Base-by-base conservation (phyloP, 2,797 vertebrate genomes). In the Ficedula albicollis region DNA sequence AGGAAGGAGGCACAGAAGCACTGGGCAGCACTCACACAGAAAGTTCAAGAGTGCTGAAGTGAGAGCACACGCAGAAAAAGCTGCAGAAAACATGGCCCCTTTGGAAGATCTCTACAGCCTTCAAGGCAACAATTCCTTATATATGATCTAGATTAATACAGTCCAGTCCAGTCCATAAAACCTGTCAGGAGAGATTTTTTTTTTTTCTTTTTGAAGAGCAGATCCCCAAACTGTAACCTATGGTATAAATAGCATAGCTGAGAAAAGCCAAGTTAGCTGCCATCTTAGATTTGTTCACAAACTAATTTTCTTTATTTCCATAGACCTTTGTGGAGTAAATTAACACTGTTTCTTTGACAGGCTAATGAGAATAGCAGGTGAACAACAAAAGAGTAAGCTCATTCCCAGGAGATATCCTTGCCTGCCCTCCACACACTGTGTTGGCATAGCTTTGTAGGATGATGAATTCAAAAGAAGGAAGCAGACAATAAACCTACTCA, bases 331-430 rank as follows among this genome's bases (percentile, higher is more conserved):
- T 82, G 69, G 21, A 89, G 6, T 72, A 86, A 84, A 81, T 81
- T 78, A 91, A 87, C 63, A 69, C 34, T 34, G 64, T 58, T 82
- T 72, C 87, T 96, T 87, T 93, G 77, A 69, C 62, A 76, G 39
- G 44, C 48, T 84, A 82, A 94, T 73, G 36, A 82, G 70, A 90
- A 64, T 9, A 84, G 74, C 88, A 95, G 51, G 69, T 86, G 36
- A 96, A 90, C 32, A 78, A 84, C 66, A 78, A 30, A 79, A 76
- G 64, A 90, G 23, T 34, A 62, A 66, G 18, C 62, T 89, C 59
- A 55, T 84, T 94, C 94, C 78, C 81, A 94, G 67, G 36, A 82
- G 55, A 81, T 72, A 89, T 39, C 81, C 89, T 93, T 78, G 74
- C 83, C 48, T 84, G 86, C 67, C 77, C 89, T 92, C 39, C 30